Base-by-base conservation (phyloP, 2,888 invertebrate genomes). In the Pediacus dermestoides region DNA sequence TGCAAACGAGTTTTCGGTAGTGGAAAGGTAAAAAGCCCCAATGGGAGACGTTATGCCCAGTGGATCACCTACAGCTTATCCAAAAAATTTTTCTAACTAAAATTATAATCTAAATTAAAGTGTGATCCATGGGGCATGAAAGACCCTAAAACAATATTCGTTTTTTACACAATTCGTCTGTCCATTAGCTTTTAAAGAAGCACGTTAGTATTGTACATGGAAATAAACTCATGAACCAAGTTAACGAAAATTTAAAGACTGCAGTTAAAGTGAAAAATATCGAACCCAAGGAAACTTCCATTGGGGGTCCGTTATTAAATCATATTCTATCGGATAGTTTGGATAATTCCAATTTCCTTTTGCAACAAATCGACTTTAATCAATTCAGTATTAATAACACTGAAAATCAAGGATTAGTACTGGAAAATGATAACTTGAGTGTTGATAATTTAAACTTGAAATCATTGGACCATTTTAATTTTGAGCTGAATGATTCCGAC, bases 261-360 rank as follows among this genome's bases (percentile, higher is more conserved):
- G 11, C 13, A 18, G 14, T 35, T n/a, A 11, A 4, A 4, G 2
- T n/a, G n/a, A 34, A 27, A 33, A 11, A 10, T 22, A 27, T 25
- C 28, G 15, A 30, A 11, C 13, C 30, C 3, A 58, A 57, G 37
- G 58, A 58, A 22, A 37, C 34, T 3, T 44, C 49, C 16, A 38
- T 65, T 11, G 66, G 66, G 8, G 66, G 61, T 6, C 67, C 66
- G 2, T 42, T 66, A 34, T 37, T 64, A 2, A 64, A 64, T 36
- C 54, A 57, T 35, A 43, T 59, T 27, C 43, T 56, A n/a, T 46
- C 45, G 6, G 67, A 66, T 33, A 64, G 61, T 49, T 47, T 61
- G 15, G 66, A 66, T 37, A 62, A 60, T 42, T 55, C 60, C 2
- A 58, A 52, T 41, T 44, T 58, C n/a, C 37, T 55, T 6, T 30